These are phyloP conservation scores for Callocephalon fimbriatum DNA, from an alignment of 2,113 vertebrate genomes.

Conservation along the genomic window DNA sequence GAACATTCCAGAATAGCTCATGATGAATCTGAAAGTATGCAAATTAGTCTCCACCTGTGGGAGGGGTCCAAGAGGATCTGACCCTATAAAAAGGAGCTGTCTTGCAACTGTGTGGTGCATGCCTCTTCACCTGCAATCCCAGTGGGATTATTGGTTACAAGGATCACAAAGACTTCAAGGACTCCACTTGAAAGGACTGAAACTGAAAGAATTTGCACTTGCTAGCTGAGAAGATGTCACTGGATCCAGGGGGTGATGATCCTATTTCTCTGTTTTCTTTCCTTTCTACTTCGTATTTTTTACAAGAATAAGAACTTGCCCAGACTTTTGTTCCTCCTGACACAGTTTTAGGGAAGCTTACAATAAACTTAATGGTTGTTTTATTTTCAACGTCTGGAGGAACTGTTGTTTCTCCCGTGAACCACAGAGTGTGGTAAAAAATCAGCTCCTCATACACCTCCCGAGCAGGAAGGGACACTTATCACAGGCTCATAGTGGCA, in stretches of 20 bases:
- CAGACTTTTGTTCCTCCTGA: neutral
- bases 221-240: neutral
- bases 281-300: neutral
- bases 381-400: neutral
- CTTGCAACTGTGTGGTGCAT: neutral
- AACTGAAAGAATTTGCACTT: neutral
- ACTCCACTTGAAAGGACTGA: neutral
- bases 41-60: neutral
- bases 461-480: neutral
- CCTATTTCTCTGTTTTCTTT: neutral
- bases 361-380: neutral
- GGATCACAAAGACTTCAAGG: neutral
- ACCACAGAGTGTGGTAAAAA: neutral
- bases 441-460: neutral
- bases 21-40: neutral
- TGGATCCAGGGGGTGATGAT: neutral
- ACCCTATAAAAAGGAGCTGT: neutral
- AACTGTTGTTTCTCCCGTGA: neutral
- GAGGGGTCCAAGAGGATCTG: neutral
- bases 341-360: neutral
- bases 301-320: neutral
- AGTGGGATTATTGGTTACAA: neutral
- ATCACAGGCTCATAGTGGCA: neutral
- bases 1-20: neutral
- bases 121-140: neutral